Evolutionary conservation across 2,113 vertebrate species (phyloP), one percentile per base, ranked within the genome.

Genomic region (Austrofundulus limnaeus): DNA sequence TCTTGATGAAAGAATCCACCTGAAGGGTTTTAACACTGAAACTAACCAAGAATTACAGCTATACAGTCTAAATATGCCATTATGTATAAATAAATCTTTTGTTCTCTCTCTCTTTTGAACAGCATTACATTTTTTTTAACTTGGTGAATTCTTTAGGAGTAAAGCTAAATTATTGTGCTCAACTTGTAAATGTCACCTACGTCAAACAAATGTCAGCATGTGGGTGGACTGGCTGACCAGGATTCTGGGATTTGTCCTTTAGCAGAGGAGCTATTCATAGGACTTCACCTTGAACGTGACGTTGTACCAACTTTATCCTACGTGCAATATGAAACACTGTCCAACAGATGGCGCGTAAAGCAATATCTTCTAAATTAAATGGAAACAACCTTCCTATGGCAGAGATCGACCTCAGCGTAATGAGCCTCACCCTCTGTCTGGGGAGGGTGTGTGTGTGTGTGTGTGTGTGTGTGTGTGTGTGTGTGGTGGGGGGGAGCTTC

Each of bases 291-390:
- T 11, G 2, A 64, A 63, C 46, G 24, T 42, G 50, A 70, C 17
- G 54, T 47, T 42, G n/a, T 46, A 41, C 70, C 52, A 10, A 10
- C 5, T 16, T 42, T 53, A 61, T 61, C 17, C 42, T 34, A 5
- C 31, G 3, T n/a, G 3, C 25, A 39, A 63, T 58, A 10, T 39
- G 3, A 41, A 34, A 16, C 38, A 16, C 17, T 34, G 42, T 41
- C 28, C 23, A 13, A 41, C 66, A 61, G 60, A n/a, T n/a, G n/a
- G n/a, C n/a, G n/a, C n/a, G n/a, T n/a, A n/a, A 72, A 82, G 77
- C 81, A 81, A 73, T 75, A 80, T 69, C 37, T 70, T 58, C 63
- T 34, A 62, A 63, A 55, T 66, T 43, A 53, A 42, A 55, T 41
- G 51, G 60, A 77, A 58, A 12, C 21, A 51, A 69, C 57, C 25